These are phyloP conservation scores for Drosophila nigrodunni DNA, from an alignment of 1,140 invertebrate genomes.

Conservation along the genomic window DNA sequence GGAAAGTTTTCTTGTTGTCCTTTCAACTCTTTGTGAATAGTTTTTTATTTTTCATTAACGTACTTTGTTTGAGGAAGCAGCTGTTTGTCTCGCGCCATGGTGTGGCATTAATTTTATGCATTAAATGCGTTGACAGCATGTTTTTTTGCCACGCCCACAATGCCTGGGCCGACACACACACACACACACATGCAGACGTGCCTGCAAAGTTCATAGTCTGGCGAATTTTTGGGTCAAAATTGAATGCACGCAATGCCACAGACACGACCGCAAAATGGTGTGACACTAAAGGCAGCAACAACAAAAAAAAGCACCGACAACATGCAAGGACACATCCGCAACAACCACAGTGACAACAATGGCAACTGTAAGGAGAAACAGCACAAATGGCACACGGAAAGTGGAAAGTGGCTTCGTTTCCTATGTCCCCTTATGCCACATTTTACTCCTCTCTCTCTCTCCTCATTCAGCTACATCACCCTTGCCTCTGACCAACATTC, in stretches of 20 bases:
- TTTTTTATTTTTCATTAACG: neutral
- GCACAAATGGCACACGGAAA: conserved; percentile 48
- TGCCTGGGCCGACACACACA: conserved; percentile 23
- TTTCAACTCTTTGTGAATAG: neutral
- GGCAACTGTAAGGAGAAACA: conserved; percentile 10
- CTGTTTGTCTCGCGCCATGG: conserved; percentile 6
- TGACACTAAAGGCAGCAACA: conserved; percentile 19
- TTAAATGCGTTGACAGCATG: conserved; percentile 58
- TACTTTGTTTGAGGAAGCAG: conserved; percentile 2
- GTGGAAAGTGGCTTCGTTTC: conserved; percentile 33
- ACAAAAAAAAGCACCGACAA: conserved; percentile 4
- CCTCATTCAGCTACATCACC: too few relatives aligned
- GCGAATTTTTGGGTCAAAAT: conserved; percentile 49
- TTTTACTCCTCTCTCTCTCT: neutral
- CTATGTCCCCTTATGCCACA: neutral
- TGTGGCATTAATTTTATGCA: conserved; percentile 51
- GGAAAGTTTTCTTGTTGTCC: neutral
- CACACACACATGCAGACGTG: conserved; percentile 29
- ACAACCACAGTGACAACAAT: conserved; percentile 5
- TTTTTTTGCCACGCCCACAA: conserved; percentile 40
- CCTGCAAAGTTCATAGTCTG: conserved; percentile 33
- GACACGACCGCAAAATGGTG: conserved; percentile 52
- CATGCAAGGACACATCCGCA: conserved; percentile 14
- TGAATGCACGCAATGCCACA: conserved; percentile 60
- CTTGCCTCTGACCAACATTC: neutral